A percentile compares a stretch with the other conserved stretches of the same genome.
phyloP scores from a whole-genome alignment of 2,113 vertebrate species.

The Labeo catla region DNA sequence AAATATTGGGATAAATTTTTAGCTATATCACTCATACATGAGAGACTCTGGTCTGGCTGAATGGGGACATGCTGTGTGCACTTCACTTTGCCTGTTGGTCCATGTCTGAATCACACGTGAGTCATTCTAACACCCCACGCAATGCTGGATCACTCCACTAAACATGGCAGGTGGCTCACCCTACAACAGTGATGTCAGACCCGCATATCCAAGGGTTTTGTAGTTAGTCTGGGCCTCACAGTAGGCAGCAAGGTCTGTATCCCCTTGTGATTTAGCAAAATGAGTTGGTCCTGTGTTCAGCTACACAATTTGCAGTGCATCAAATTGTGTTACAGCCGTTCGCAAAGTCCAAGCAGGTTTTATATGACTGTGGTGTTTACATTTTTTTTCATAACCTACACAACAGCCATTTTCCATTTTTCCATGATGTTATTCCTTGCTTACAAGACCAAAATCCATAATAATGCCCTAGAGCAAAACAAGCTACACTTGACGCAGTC shows the following conservation, averaged over 20 bases:
- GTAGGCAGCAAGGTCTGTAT: conserved; percentile 4
- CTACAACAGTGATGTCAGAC: conserved; percentile 43
- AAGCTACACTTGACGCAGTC: neutral
- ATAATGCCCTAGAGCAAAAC: neutral
- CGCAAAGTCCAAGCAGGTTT: neutral
- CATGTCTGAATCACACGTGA: conserved; percentile 51
- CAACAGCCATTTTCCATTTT: neutral
- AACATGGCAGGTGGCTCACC: conserved; percentile 51
- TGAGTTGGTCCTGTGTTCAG: neutral
- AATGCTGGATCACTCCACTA: conserved; percentile 44
- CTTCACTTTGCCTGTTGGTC: conserved; percentile 49
- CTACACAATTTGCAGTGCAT: neutral
- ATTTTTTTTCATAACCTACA: neutral
- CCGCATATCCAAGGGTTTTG: conserved; percentile 28
- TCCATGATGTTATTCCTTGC: conserved; percentile 7
- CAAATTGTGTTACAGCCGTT: neutral
- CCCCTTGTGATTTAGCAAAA: conserved; percentile 38
- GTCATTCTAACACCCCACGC: conserved; percentile 48
- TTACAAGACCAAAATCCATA: conserved; percentile 4
- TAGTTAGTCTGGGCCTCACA: neutral
- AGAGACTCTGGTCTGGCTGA: conserved; percentile 2
- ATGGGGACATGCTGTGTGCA: conserved; percentile 29
- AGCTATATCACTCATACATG: neutral
- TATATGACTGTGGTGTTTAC: neutral
- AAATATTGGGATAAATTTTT: neutral